Conservation (phyloP, 2,888 invertebrate species). For the Stramonita haemastoma region DNA sequence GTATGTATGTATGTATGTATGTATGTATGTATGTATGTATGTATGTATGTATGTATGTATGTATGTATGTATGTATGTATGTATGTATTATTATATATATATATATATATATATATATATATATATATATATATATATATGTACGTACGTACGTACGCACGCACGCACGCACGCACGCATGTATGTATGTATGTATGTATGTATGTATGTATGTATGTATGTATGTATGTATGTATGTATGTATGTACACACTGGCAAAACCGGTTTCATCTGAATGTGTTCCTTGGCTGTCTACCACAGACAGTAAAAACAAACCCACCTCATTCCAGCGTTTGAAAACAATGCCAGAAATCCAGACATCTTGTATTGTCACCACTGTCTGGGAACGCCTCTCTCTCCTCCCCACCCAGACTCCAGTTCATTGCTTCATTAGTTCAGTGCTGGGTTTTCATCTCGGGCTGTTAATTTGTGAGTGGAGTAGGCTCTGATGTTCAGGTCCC, state of each 20-base stretch:
- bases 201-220: neutral
- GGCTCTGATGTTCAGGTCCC: too few species aligned
- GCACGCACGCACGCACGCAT: neutral
- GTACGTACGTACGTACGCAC: neutral
- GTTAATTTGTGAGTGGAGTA: too few species aligned
- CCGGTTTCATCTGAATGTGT: too few species aligned
- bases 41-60: neutral
- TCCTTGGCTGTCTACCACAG: too few species aligned
- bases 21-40: neutral
- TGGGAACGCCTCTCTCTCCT: too few species aligned
- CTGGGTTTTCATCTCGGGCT: too few species aligned
- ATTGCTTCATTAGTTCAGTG: too few species aligned
- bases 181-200: neutral
- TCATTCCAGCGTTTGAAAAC: too few species aligned
- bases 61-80: neutral
- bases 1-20: neutral
- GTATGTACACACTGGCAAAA: neutral
- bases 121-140: neutral
- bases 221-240: neutral
- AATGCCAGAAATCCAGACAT: too few species aligned
- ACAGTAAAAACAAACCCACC: too few species aligned
- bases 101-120: neutral
- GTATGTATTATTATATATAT: neutral
- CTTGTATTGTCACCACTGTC: too few species aligned
- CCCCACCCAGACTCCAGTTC: too few species aligned